Evolutionary conservation across 2,113 vertebrate genomes (phyloP), one percentile per base, ranked within the genome.

Genomic region (Archilochus colubris): DNA sequence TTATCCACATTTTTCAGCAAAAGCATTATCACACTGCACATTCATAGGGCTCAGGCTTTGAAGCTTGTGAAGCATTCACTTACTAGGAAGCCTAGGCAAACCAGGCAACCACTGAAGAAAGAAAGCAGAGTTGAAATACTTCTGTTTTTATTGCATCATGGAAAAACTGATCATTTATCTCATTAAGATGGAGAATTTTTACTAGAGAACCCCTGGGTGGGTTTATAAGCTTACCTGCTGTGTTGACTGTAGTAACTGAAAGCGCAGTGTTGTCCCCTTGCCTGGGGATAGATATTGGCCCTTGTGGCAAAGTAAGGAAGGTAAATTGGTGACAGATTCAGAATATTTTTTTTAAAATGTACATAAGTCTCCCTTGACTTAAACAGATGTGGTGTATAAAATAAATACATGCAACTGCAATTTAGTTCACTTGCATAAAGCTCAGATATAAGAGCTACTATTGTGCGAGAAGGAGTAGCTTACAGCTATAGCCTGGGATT

Each of bases 131-230:
- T 77, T 93, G 75, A 86, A 95, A 90, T 89, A 78, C 54, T 88
- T 89, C 67, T 95, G 80, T 0, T 40, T 95, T 93, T 82, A 95
- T 23, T 96, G 82, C 76, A 54, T 90, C 89, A 91, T 31, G 94
- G 94, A 96, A 95, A 96, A 93, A 90, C 30, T 88, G 82, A 95
- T 78, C 79, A 75, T 95, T 95, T 94, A 95, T 95, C 75, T 88
- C 72, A 94, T 93, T 94, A 97, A 90, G 79, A 83, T 33, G 79
- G 40, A 78, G 85, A 93, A 75, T 78, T 95, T 95, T 93, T 91
- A 95, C 72, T 67, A 82, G 58, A 88, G 82, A 76, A 80, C 75
- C 18, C 72, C 76, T 3, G 12, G 12, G 57, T 81, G 72, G 6
- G 76, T 93, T 96, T 92, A 91, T 80, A 88, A 88, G 22, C 58